Evolutionary conservation across 2,113 vertebrate species (phyloP).

Genomic region (Clarias magur): DNA sequence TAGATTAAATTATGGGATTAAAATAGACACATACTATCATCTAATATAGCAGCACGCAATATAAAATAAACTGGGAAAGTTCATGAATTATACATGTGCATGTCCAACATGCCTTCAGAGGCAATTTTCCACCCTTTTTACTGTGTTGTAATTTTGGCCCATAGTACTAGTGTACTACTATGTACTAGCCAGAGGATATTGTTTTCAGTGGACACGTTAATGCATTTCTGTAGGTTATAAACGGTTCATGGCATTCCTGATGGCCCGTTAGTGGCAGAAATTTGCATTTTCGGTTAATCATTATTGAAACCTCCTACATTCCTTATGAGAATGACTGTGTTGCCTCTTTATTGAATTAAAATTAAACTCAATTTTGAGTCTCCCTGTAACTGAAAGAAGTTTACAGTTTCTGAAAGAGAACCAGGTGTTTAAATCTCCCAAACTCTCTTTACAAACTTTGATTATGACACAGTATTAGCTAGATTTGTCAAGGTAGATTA

Average conservation of each 20-base stretch:
- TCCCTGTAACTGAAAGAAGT: neutral
- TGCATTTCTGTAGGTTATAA: neutral
- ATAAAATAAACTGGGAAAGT: neutral
- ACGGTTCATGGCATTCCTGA: neutral
- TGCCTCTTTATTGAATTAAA: neutral
- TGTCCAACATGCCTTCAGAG: neutral
- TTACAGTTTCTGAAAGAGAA: neutral
- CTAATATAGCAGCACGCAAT: neutral
- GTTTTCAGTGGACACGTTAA: neutral
- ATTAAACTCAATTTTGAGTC: neutral
- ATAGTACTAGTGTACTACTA: neutral
- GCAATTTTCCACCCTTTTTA: neutral
- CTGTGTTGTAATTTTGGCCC: neutral
- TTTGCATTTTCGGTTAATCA: neutral
- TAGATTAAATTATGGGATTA: neutral
- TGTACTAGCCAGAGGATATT: neutral
- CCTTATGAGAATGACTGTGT: neutral
- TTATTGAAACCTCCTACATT: neutral
- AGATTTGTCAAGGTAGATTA: neutral
- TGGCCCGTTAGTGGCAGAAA: neutral
- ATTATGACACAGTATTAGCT: neutral
- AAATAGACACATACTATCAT: neutral
- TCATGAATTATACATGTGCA: neutral
- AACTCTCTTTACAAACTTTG: neutral
- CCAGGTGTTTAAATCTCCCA: neutral